Conservation (phyloP, 2,113 vertebrate species). For the Pleuronectes platessa region DNA sequence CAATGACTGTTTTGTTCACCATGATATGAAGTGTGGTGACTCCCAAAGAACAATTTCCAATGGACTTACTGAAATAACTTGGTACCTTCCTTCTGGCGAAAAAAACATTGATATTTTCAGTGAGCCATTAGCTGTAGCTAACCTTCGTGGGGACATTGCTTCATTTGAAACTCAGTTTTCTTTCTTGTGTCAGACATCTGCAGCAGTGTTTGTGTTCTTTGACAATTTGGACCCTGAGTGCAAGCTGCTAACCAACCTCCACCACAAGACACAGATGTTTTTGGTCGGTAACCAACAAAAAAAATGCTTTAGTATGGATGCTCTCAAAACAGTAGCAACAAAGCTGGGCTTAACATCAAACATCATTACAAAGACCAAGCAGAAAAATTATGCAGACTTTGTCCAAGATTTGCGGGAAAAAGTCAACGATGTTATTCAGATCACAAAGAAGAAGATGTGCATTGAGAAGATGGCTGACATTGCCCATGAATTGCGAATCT, state of each 20-base stretch:
- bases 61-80: constrained; percentile 83
- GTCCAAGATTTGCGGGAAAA: constrained; percentile 30
- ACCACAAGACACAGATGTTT: constrained; percentile 57
- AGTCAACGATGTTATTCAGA: constrained; percentile 39
- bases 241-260: constrained; percentile 63
- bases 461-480: constrained; percentile 55
- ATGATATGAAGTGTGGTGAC: constrained; percentile 65
- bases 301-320: not conserved
- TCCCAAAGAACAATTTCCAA: constrained; percentile 76
- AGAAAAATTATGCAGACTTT: constrained; percentile 70
- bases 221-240: constrained; percentile 66
- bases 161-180: constrained; percentile 75
- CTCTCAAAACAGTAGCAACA: constrained; percentile 14
- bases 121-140: constrained; percentile 80
- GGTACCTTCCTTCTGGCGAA: constrained; percentile 81
- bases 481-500: constrained; percentile 64
- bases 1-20: constrained; percentile 80
- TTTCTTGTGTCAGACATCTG: constrained; percentile 81
- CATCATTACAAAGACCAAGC: constrained; percentile 58
- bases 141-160: constrained; percentile 78
- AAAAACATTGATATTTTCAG: constrained; percentile 69
- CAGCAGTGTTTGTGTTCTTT: constrained; percentile 82
- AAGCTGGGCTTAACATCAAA: constrained; percentile 37
- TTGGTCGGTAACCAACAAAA: constrained; percentile 63
- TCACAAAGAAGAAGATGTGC: not conserved